Conservation (phyloP, 2,113 vertebrate genomes). For the Atrichornis clamosus region DNA sequence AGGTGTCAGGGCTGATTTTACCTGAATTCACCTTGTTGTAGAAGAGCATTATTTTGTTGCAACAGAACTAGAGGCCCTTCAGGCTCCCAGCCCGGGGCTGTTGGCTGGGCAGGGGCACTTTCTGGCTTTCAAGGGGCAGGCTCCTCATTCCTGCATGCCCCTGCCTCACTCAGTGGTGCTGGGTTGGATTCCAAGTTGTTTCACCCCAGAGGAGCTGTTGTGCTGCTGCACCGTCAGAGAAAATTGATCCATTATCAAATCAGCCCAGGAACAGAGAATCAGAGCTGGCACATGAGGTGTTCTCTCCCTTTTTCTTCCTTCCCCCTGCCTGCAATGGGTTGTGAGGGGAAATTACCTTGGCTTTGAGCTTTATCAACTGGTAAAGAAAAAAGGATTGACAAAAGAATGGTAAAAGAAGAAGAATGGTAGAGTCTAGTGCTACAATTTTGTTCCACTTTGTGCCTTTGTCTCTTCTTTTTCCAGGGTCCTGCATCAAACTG, state of each 20-base stretch:
- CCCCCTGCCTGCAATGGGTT: not conserved
- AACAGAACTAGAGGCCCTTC: not conserved
- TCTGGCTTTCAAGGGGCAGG: not conserved
- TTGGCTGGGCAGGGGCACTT: not conserved
- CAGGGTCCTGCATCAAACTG: not conserved
- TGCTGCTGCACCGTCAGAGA: not conserved
- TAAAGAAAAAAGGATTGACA: not conserved
- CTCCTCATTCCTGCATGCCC: not conserved
- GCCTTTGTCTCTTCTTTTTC: not conserved
- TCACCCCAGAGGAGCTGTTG: not conserved
- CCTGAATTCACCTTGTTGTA: not conserved
- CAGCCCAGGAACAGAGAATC: not conserved
- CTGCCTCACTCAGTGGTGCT: not conserved
- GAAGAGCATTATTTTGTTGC: not conserved
- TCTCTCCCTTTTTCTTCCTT: not conserved
- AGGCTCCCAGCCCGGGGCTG: not conserved
- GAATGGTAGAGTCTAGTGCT: not conserved
- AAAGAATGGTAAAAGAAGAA: not conserved
- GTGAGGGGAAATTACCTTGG: rapidly evolving
- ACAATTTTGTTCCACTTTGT: not conserved
- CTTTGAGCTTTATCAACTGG: not conserved
- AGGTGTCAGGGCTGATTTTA: not conserved
- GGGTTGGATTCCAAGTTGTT: not conserved
- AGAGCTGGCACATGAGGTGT: not conserved
- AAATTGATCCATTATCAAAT: not conserved